These are phyloP conservation scores for Acanthochromis polyacanthus DNA, from an alignment of 2,113 vertebrate species.

Conservation along the genomic window DNA sequence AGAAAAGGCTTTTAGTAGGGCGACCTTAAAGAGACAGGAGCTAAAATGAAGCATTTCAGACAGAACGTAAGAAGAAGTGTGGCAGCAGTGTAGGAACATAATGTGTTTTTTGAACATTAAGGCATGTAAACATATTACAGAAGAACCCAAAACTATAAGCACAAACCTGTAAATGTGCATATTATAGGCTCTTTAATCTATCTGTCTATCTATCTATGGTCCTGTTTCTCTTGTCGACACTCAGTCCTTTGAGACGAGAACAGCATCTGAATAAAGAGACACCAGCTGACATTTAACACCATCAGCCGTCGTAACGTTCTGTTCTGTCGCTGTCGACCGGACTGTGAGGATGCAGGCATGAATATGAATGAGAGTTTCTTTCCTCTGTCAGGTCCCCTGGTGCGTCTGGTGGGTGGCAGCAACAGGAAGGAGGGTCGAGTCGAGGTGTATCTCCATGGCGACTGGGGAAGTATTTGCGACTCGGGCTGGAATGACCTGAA, in stretches of 20 bases:
- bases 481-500: slow-evolving; percentile 86
- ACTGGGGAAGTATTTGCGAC: slow-evolving; percentile 88
- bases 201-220: background rate
- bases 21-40: too few relatives aligned
- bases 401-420: slow-evolving; percentile 83
- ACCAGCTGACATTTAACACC: slow-evolving; percentile 67
- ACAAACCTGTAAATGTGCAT: too few relatives aligned
- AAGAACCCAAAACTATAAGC: too few relatives aligned
- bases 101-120: too few relatives aligned
- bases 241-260: slow-evolving; percentile 61
- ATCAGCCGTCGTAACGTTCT: background rate
- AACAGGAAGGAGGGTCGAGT: slow-evolving; percentile 85
- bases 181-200: too few relatives aligned
- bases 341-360: slow-evolving; percentile 7
- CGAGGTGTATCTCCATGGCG: slow-evolving; percentile 85
- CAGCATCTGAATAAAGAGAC: slow-evolving; percentile 20
- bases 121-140: too few relatives aligned
- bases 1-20: too few relatives aligned
- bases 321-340: background rate
- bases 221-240: slow-evolving; percentile 25
- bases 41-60: too few relatives aligned
- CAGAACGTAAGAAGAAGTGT: too few relatives aligned
- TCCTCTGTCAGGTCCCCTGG: slow-evolving; percentile 76
- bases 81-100: too few relatives aligned
- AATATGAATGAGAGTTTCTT: slow-evolving; percentile 55